Conservation (phyloP, 2,113 vertebrate species). For the Psittacula cyanocephala region DNA sequence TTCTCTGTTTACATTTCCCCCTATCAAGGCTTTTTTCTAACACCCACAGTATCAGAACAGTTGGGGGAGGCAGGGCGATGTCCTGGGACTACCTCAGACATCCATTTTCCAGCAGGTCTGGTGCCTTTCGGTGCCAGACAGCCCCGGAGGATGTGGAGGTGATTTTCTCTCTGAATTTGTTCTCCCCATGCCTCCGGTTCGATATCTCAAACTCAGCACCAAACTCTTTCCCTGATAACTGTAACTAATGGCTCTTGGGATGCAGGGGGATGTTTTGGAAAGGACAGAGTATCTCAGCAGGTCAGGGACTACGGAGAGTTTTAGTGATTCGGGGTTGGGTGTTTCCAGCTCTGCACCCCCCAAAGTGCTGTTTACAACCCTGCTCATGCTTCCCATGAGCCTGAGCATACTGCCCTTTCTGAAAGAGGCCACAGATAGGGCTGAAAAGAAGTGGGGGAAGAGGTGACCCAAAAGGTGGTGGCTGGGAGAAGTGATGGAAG, state of each 20-base stretch:
- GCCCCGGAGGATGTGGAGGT: not conserved
- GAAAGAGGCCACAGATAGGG: not conserved
- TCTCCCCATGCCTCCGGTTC: not conserved
- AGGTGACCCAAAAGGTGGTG: not conserved
- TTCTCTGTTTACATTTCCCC: slow-evolving; percentile 35
- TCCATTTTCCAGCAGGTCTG: not conserved
- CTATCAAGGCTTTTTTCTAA: slow-evolving; percentile 36
- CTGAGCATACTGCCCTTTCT: not conserved
- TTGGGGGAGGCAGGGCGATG: not conserved
- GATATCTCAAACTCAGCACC: slow-evolving; percentile 22
- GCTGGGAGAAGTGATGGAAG: not conserved
- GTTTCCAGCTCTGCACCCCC: not conserved
- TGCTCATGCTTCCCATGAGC: not conserved
- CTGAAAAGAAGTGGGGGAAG: not conserved
- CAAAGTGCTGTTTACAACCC: fast-evolving
- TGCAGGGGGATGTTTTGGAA: not conserved
- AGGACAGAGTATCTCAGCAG: not conserved
- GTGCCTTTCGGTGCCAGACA: not conserved
- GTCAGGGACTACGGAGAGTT: not conserved
- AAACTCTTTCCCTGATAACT: not conserved
- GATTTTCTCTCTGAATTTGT: not conserved
- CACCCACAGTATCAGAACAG: not conserved
- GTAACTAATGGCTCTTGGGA: slow-evolving; percentile 15
- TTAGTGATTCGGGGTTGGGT: not conserved
- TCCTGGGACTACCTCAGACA: not conserved